Base-by-base conservation (phyloP, 2,797 vertebrate genomes). In the Graptemys geographica region DNA sequence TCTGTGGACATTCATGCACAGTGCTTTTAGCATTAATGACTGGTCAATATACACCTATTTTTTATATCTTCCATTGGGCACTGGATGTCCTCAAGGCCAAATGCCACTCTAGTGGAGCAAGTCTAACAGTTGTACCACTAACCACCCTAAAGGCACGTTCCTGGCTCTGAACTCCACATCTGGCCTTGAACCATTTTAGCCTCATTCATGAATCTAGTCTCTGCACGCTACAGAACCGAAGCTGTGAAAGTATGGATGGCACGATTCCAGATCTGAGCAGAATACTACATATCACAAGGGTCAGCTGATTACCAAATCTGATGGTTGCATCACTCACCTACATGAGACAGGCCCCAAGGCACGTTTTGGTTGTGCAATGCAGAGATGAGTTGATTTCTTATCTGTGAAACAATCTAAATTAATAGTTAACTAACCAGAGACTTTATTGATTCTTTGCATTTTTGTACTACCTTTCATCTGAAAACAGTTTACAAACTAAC, bases 341-440 rank as follows among this genome's bases (percentile, higher is more conserved):
- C 65, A 19, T 10, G n/a, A 37, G 33, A 37, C n/a, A 69, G n/a
- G 19, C 65, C 65, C 65, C 9, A 16, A 37, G 65, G 10, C 19
- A 37, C 5, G 1, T 37, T 69, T 37, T 37, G 65, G 9, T 37
- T 69, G 65, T 37, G 9, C 65, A 69, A 37, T 23, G 8, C n/a
- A 37, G 65, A 18, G 65, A 69, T 69, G 65, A 21, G n/a, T 37
- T 37, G 69, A 59, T 41, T 11, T 5, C 57, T 74, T 78, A 47
- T 37, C 65, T 81, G 90, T 95, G 88, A 95, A 94, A 94, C 55
- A 28, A 79, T 87, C 55, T 21, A 8, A 82, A 65, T 86, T 37
- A 80, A 89, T 59, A 96, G 92, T 1, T 51, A 3, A 1, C 41
- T 88, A 57, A 74, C 87, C 79, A 93, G 65, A 76, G 41, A 84